A percentile compares a stretch with the other conserved stretches of the same genome.
These are phyloP conservation scores for Cinclus mexicanus DNA, from an alignment of 2,113 vertebrate genomes.

Conservation along the genomic window DNA sequence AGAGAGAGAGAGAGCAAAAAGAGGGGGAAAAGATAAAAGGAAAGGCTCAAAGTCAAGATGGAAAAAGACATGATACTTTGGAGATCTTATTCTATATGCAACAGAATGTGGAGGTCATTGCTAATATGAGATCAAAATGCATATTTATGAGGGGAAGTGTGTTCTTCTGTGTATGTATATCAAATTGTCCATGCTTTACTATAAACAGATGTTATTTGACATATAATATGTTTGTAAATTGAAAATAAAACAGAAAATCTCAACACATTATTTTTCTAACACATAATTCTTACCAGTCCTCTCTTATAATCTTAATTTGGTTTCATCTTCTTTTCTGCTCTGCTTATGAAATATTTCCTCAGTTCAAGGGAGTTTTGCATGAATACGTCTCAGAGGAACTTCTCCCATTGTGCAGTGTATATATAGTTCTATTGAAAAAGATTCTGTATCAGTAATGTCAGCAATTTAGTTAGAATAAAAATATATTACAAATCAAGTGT, in stretches of 20 bases:
- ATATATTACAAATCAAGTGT: background rate
- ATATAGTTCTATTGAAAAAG: background rate
- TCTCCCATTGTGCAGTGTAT: background rate
- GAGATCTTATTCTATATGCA: background rate
- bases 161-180: background rate
- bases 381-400: background rate
- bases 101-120: background rate
- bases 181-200: background rate
- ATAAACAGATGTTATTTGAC: background rate
- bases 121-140: background rate
- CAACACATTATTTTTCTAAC: background rate
- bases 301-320: background rate
- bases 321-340: background rate
- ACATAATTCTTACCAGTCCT: background rate
- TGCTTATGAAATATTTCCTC: background rate
- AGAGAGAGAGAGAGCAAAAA: background rate
- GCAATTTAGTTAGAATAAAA: background rate
- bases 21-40: accelerated
- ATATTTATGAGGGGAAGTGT: background rate
- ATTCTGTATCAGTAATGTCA: background rate
- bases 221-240: background rate
- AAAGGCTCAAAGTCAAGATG: background rate
- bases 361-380: background rate
- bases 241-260: background rate
- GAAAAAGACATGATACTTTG: background rate